Percentiles rank a stretch among this genome's conserved stretches.
These are phyloP conservation scores for Formica selysi DNA, from an alignment of 1,140 invertebrate species.

Conservation along the genomic window DNA sequence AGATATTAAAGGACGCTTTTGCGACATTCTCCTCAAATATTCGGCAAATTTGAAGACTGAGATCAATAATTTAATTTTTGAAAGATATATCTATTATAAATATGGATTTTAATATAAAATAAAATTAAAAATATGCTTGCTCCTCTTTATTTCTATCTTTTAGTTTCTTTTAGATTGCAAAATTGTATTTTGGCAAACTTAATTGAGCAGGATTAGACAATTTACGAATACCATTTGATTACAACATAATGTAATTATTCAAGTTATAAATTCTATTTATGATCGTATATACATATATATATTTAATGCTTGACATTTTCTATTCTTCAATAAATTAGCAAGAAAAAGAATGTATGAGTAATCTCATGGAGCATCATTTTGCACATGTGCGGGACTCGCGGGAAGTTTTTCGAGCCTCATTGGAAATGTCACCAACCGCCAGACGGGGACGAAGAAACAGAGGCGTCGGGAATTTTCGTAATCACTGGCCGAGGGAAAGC, in stretches of 20 bases:
- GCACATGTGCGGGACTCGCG: not conserved
- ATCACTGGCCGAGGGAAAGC: slow-evolving; percentile 72
- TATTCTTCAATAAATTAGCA: not conserved
- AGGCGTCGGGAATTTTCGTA: slow-evolving; percentile 71
- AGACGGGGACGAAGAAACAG: slow-evolving; percentile 64
- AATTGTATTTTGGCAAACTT: not conserved
- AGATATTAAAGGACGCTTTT: slow-evolving; percentile 58
- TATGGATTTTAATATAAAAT: not conserved
- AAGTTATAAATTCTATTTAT: not conserved
- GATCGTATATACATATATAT: not conserved
- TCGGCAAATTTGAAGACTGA: not conserved
- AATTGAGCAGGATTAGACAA: not conserved
- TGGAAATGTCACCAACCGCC: slow-evolving; percentile 19
- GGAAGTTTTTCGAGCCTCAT: slow-evolving; percentile 7
- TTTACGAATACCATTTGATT: not conserved
- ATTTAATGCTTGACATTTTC: not conserved
- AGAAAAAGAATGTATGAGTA: not conserved
- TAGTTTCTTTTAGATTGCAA: not conserved
- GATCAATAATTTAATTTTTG: slow-evolving; percentile 5
- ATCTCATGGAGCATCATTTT: not conserved
- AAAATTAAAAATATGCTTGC: too few relatives aligned
- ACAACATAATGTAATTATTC: not conserved
- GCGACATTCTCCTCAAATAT: slow-evolving; percentile 49
- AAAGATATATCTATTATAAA: not conserved
- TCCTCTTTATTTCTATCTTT: not conserved